Evolutionary conservation across 2,797 vertebrate species (phyloP), one percentile per base, ranked within the genome.

Genomic region (Dendrocincla tyrannina): DNA sequence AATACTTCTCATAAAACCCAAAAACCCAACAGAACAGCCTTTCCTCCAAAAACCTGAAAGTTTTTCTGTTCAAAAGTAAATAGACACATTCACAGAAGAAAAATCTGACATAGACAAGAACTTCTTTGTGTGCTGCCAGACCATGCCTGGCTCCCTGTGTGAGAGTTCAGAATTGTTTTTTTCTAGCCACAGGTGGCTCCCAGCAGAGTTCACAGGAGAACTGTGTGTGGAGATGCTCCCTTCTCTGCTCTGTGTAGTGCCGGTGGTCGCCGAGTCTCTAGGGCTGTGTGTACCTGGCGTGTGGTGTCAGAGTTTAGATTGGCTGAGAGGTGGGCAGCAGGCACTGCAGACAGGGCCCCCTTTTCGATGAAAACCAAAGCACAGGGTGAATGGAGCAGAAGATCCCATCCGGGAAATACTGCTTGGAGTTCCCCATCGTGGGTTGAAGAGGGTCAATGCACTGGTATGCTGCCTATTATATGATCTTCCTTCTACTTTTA

Each of bases 371-470:
- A 44, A 83, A 60, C 69, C 59, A 12, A 23, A 52, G 68, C 68
- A 30, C 0, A 0, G 79, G n/a, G 30, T 27, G 52, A 33, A 3
- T 4, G 37, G 79, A 63, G 64, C 5, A 8, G 58, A 53, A 41
- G 69, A 30, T 62, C 23, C 24, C 77, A 82, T 74, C 42, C 74
- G 87, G 79, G 74, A 76, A 80, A 20, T 17, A 47, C 82, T 83
- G 62, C 3, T 63, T 68, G 63, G 90, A 74, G 25, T 94, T 95
- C 85, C 49, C 44, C 41, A 1, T n/a, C 0, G 3, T 18, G 66
- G 67, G 85, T 72, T 94, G 96, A 80, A 88, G 88, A 47, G 93
- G 91, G 93, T 93, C 97, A 96, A 56, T 5, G 89, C 83, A 95
- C 91, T 93, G 95, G 94, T 91, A 96, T 97, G 97, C 75, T 0